Base-by-base conservation (phyloP, 2,888 invertebrate genomes). In the Saturnia japonica region DNA sequence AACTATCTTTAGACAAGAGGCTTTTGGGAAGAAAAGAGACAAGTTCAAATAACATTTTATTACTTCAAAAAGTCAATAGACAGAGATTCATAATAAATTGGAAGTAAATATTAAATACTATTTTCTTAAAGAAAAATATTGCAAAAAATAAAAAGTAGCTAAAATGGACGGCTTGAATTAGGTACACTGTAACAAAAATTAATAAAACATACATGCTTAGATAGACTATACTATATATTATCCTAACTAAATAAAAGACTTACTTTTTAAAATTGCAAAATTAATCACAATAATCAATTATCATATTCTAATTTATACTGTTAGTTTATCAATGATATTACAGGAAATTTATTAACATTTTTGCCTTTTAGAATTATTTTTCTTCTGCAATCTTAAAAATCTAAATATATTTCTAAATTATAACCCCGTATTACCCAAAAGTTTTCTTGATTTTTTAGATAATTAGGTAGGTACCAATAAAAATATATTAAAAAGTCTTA, bases 91-190 rank as follows among this genome's bases (percentile, higher is more conserved):
- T n/a, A 40, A 22, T 8, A 40, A 60, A 60, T 22, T 6, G 19
- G 6, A 64, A 64, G 16, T 64, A 64, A 64, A 64, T n/a, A n/a
- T 40, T 64, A 62, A 19, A 62, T 62, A 64, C 19, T n/a, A 40
- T 40, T 8, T 64, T 40, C 3, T 40, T 40, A 40, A 25, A 25
- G 7, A 14, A 62, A 25, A 57, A 57, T 62, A 62, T 8, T 16
- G 0, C 16, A 54, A 7, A 34, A 12, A 34, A 34, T 4, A 14
- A 62, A 14, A 28, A 62, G 1, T 57, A 60, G 28, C 2, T 64
- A 64, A 64, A 64, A 19, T 64, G 64, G 64, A 64, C 64, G 64
- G 64, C 11, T 40, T 64, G 4, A 25, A 40, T 64, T 40, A 64
- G 64, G 25, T 64, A 40, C 62, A 64, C 1, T 34, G 62, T 64